phyloP scores from a whole-genome alignment of 2,797 vertebrate genomes.

The Otolemur crassicaudatus region DNA sequence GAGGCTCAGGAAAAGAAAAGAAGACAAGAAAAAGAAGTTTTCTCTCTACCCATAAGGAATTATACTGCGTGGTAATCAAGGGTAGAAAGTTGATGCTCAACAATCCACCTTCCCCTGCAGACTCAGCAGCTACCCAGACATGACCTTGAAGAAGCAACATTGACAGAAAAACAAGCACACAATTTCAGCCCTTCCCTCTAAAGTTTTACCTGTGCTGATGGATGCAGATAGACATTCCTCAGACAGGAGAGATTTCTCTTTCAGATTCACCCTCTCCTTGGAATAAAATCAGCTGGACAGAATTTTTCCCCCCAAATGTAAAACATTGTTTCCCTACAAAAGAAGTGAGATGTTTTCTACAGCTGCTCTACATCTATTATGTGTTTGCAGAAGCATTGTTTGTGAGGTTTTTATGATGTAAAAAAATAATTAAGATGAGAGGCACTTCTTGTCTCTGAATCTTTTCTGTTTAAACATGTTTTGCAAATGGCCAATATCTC shows the following conservation, averaged over 20 bases:
- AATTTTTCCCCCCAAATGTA: conserved; percentile 71
- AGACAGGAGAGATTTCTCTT: conserved; percentile 77
- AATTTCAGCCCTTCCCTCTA: conserved; percentile 65
- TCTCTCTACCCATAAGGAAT: background rate
- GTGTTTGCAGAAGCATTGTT: conserved; percentile 70
- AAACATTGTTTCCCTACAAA: conserved; percentile 77
- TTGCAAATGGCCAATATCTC: conserved; percentile 80
- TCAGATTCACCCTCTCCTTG: conserved; percentile 76
- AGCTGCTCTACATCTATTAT: conserved; percentile 76
- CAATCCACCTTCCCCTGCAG: background rate
- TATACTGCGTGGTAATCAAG: background rate
- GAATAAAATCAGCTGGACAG: conserved; percentile 79
- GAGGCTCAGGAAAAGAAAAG: background rate
- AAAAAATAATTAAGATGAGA: conserved; percentile 83
- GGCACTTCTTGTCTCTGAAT: conserved; percentile 77
- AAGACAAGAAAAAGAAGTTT: background rate
- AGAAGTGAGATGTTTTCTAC: conserved; percentile 80
- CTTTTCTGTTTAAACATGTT: conserved; percentile 80
- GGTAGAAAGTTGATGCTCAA: accelerated
- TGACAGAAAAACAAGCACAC: conserved; percentile 66
- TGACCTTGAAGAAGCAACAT: conserved; percentile 68
- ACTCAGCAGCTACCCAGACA: conserved; percentile 35
- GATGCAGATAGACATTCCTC: conserved; percentile 71
- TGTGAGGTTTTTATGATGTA: conserved; percentile 67
- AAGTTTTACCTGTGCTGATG: conserved; percentile 72